Conservation (phyloP, 1,140 invertebrate genomes). For the Tetramorium parvispinum region DNA sequence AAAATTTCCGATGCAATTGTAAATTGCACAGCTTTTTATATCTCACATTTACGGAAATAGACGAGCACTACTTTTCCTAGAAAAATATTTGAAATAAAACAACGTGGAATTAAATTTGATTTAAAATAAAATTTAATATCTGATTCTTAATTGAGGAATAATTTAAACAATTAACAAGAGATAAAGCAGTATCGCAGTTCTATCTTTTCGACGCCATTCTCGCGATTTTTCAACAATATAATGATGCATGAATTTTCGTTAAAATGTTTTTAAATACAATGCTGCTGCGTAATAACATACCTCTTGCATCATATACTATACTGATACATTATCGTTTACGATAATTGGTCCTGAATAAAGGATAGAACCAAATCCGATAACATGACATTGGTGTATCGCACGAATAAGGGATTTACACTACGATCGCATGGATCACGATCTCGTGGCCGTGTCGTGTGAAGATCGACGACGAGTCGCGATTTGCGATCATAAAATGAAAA, state of each 20-base stretch:
- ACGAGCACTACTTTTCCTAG: not conserved
- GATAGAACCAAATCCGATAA: slow-evolving; percentile 74
- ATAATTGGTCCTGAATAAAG: slow-evolving; percentile 77
- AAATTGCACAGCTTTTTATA: not conserved
- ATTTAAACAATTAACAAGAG: not conserved
- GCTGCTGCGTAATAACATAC: slow-evolving; percentile 73
- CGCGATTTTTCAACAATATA: slow-evolving; percentile 45
- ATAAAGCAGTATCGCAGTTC: not conserved
- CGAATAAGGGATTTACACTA: not conserved
- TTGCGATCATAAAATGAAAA: not conserved
- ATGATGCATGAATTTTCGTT: slow-evolving; percentile 52
- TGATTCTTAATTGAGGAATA: not conserved
- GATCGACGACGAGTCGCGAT: not conserved
- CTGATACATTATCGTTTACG: slow-evolving; percentile 71
- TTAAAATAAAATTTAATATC: not conserved
- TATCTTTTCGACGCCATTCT: slow-evolving; percentile 59
- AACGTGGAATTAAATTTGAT: not conserved
- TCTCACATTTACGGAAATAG: not conserved
- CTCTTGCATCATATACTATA: slow-evolving; percentile 71
- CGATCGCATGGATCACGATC: not conserved
- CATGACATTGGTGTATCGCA: not conserved
- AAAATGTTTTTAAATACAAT: slow-evolving; percentile 75
- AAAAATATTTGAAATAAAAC: not conserved
- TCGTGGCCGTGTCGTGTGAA: not conserved
- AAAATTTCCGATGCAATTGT: not conserved